Conservation (phyloP, 2,113 vertebrate genomes). For the Aphelocoma coerulescens region DNA sequence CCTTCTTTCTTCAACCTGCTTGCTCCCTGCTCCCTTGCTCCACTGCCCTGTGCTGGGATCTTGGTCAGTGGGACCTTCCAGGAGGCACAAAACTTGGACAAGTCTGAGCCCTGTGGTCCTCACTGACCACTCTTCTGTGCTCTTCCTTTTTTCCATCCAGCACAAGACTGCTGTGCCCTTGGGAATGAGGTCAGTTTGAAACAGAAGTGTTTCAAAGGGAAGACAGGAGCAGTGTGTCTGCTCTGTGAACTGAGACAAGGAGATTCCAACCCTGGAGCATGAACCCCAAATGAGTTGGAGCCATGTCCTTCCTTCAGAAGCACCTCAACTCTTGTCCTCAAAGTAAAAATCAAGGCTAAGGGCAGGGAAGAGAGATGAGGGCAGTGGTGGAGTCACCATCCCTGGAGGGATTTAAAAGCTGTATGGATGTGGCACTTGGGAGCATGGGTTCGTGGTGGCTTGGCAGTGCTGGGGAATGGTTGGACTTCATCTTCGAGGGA, state of each 20-base stretch:
- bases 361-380: background rate
- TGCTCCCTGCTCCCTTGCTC: background rate
- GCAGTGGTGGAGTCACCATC: background rate
- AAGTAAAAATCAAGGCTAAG: background rate
- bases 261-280: rapidly evolving
- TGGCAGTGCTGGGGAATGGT: background rate
- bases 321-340: background rate
- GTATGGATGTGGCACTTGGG: background rate
- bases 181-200: rapidly evolving
- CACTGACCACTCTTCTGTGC: background rate
- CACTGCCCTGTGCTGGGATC: rapidly evolving
- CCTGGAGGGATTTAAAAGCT: background rate
- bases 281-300: background rate
- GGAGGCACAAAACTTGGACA: background rate
- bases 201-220: background rate
- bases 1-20: background rate
- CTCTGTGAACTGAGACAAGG: background rate
- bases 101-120: background rate
- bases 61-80: background rate
- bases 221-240: background rate
- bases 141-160: background rate
- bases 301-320: background rate
- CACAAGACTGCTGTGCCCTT: background rate
- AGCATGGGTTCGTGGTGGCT: background rate
- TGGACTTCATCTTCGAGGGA: background rate